Evolutionary conservation across 2,888 invertebrate genomes (phyloP), one percentile per base, ranked within the genome.

Genomic region (Standfussiana lucernea): DNA sequence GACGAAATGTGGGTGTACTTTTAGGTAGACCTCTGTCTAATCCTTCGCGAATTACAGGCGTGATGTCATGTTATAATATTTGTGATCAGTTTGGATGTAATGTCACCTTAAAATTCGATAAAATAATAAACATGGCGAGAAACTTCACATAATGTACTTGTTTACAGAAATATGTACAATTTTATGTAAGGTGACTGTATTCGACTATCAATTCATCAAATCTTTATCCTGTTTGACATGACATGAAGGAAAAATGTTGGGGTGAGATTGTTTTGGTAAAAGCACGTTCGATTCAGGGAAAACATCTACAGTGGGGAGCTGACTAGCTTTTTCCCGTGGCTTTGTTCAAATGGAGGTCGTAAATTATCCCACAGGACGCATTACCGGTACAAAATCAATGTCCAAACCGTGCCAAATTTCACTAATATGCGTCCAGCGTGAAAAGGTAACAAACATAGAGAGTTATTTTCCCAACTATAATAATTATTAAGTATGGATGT

Each of bases 181-280:
- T 56, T 8, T 35, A 21, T 10, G 32, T 21, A 21, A 1, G 10
- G 32, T 35, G 32, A 35, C 72, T 53, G 28, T 42, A 35, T 32
- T 59, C 28, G 24, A 28, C 37, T 64, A 21, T 45, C 32, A 64
- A 71, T 71, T 37, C 15, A 32, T 77, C 37, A 64, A 56, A 37
- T 37, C 21, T 77, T 56, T 64, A 77, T 64, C 71, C n/a, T 64
- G 32, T 64, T 77, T 50, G n/a, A n/a, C n/a, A n/a, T 45, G 50
- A 64, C 62, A 21, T 45, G n/a, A 37, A 6, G 32, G 37, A 45
- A 70, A 50, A 35, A 18, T 24, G 1, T n/a, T 42, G 11, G 18
- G 2, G 4, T 50, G 28, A 77, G 11, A 37, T 77, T 78, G 21
- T 64, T 64, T 71, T 37, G 11, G n/a, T 37, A 56, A 45, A 71